phyloP scores from a whole-genome alignment of 2,797 vertebrate species.

The Urocyon cinereoargenteus region DNA sequence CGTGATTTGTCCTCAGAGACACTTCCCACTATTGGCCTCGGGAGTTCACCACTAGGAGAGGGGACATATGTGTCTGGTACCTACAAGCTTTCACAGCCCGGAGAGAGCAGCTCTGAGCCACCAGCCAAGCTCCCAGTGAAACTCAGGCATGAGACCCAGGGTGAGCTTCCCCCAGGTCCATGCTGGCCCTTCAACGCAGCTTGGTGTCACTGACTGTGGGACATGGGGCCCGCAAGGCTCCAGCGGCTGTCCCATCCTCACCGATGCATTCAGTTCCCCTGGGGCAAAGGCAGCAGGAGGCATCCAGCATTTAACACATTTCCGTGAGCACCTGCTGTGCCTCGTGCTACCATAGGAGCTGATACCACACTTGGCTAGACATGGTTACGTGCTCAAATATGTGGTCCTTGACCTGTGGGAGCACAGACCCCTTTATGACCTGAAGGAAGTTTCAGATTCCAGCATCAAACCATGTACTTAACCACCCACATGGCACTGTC shows the following conservation, averaged over 20 bases:
- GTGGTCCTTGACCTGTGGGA: not conserved
- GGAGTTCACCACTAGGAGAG: not conserved
- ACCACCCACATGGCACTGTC: too few species aligned
- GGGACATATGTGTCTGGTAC: not conserved
- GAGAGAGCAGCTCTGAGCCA: accelerated
- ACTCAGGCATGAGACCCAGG: accelerated
- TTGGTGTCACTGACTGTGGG: not conserved
- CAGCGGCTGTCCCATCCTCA: accelerated
- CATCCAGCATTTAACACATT: accelerated
- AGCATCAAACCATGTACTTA: accelerated
- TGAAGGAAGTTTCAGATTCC: accelerated
- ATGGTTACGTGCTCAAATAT: not conserved
- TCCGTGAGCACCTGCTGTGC: not conserved
- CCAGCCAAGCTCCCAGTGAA: accelerated
- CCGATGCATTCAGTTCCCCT: accelerated
- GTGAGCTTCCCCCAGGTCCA: not conserved
- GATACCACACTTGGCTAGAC: not conserved
- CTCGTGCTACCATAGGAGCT: not conserved
- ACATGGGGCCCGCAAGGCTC: accelerated
- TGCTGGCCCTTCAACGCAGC: not conserved
- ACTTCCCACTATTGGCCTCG: accelerated
- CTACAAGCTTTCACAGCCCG: not conserved
- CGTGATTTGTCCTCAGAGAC: too few species aligned
- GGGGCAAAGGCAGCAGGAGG: not conserved
- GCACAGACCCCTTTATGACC: not conserved